Evolutionary conservation across 2,113 vertebrate genomes (phyloP), one percentile per base, ranked within the genome.

Genomic region (Lonchura striata): DNA sequence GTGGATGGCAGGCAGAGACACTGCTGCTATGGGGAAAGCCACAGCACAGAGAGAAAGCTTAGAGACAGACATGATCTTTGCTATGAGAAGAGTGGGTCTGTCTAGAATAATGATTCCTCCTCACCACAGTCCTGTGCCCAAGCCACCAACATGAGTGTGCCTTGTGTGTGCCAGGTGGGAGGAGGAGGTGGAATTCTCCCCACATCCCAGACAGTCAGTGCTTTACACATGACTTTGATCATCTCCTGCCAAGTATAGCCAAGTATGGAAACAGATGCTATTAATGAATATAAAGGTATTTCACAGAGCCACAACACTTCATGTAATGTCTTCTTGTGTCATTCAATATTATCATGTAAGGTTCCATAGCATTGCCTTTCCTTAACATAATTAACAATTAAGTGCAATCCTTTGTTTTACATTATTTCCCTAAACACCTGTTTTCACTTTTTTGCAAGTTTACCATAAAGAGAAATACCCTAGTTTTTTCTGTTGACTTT

Each of bases 51-150:
- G 68, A 41, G 77, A 46, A 64, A 82, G 33, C 25, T 60, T 16
- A 19, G 63, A 24, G 75, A 28, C 8, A 16, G 13, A 30, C 8
- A 23, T 0, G 0, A 15, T 1, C 1, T 37, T 92, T 44, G 33
- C 54, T 66, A 7, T 0, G 11, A 41, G 50, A 54, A 74, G 22
- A 66, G 75, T 4, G 24, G 24, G 33, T 79, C 56, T 78, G 74
- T 30, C 72, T 59, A n/a, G 37, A 1, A 3, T 5, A n/a, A 14
- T 4, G 59, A 13, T 59, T 54, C 54, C 41, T 85, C 50, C 39
- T n/a, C n/a, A 20, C 22, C 41, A 13, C 60, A 39, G 12, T 5
- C 54, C 50, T 42, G 33, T 86, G 69, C 42, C 24, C 42, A 37
- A 78, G 17, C 7, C 28, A 70, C 8, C 41, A 22, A 6, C 27